phyloP scores from a whole-genome alignment of 2,797 vertebrate genomes.

The Helarctos malayanus region DNA sequence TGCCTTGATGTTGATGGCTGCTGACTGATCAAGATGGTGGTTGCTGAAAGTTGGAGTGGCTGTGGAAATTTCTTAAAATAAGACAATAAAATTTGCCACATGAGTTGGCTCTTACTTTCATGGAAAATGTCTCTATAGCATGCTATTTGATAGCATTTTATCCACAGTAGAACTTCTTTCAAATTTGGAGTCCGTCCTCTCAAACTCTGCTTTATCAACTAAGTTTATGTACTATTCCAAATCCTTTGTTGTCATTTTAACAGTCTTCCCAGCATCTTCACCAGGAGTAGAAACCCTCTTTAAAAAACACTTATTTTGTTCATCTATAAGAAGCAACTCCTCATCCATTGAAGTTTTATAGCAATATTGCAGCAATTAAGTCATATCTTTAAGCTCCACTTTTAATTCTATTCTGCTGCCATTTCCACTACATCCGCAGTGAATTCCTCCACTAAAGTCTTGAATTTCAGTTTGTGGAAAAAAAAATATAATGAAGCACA shows the following conservation, averaged over 20 bases:
- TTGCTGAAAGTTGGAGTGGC: not conserved
- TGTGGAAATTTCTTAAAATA: not conserved
- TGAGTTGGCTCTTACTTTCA: not conserved
- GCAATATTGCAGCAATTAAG: not conserved
- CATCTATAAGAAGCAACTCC: not conserved
- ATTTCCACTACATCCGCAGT: not conserved
- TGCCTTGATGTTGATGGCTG: not conserved
- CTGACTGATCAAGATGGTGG: not conserved
- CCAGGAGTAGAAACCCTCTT: not conserved
- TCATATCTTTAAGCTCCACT: not conserved
- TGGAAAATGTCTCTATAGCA: not conserved
- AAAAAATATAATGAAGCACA: not conserved
- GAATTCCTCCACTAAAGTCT: not conserved
- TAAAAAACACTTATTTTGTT: not conserved
- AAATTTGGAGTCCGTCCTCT: not conserved
- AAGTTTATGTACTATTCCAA: not conserved
- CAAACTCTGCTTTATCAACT: not conserved
- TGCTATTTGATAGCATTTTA: not conserved
- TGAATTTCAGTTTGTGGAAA: not conserved
- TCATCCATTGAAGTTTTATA: not conserved
- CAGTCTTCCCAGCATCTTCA: not conserved
- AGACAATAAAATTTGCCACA: not conserved
- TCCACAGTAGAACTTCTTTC: not conserved
- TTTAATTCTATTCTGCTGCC: not conserved
- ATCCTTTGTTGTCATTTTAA: not conserved